Conservation (phyloP, 2,888 invertebrate genomes). For the Arctia plantaginis region DNA sequence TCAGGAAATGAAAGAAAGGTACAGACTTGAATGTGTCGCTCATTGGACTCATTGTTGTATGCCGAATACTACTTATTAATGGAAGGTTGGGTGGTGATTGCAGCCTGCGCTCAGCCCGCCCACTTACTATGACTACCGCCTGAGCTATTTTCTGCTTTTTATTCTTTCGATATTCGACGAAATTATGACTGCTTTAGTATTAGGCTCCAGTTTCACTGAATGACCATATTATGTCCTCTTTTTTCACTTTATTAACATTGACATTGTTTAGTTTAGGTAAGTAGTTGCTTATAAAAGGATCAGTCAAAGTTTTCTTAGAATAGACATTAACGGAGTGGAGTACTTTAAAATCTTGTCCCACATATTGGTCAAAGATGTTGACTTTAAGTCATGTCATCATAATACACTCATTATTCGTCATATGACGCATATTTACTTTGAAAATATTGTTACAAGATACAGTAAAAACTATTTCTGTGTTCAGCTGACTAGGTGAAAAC, state of each 20-base stretch:
- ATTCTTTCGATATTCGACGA: neutral
- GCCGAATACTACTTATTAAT: slow-evolving; percentile 18
- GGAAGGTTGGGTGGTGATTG: slow-evolving; percentile 6
- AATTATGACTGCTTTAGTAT: neutral
- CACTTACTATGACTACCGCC: neutral
- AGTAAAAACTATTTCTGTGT: no score
- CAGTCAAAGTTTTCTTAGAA: neutral
- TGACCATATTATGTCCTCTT: no score
- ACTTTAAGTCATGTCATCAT: neutral
- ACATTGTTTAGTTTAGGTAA: neutral
- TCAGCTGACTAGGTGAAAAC: no score
- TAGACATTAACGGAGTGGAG: neutral
- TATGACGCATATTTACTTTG: neutral
- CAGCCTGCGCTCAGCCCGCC: slow-evolving; percentile 9
- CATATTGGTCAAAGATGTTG: neutral
- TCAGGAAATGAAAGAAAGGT: slow-evolving; percentile 81
- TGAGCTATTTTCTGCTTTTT: neutral
- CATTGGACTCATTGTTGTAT: slow-evolving; percentile 39
- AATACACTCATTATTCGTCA: neutral
- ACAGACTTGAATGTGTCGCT: slow-evolving; percentile 49
- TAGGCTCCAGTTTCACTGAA: neutral
- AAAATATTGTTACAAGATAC: neutral
- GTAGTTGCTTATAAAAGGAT: neutral
- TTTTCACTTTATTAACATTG: neutral
- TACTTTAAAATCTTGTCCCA: neutral